Evolutionary conservation across 2,888 invertebrate species (phyloP).

Genomic region (Hoplodrina blanda): DNA sequence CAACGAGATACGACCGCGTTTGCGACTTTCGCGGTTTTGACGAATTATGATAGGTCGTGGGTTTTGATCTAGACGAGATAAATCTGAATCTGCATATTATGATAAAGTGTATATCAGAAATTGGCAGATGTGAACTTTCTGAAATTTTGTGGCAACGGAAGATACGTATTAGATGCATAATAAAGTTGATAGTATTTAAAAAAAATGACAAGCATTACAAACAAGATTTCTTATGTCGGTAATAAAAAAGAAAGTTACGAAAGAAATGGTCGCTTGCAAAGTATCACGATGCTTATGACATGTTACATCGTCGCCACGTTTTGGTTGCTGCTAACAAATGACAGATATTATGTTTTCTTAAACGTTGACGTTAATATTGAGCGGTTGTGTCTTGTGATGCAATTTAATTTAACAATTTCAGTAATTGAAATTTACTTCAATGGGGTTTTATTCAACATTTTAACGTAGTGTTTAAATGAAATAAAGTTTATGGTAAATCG

Average conservation of each 20-base stretch:
- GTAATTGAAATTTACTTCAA: neutral
- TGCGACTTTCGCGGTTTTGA: conserved; percentile 60
- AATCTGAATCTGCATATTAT: neutral
- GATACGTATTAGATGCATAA: neutral
- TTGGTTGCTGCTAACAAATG: conserved; percentile 7
- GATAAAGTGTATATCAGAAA: neutral
- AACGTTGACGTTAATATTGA: conserved; percentile 7
- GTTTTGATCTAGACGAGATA: conserved; percentile 19
- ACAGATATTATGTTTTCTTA: conserved; percentile 25
- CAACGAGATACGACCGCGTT: conserved; percentile 55
- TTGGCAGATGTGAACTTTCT: neutral
- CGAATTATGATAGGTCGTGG: conserved; percentile 49
- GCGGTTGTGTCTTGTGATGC: neutral
- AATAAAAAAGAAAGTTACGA: conserved; percentile 55
- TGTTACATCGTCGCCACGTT: conserved; percentile 34
- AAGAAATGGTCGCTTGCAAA: conserved; percentile 30
- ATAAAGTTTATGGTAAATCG: too few species aligned
- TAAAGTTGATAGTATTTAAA: conserved; percentile 21
- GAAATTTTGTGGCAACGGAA: neutral
- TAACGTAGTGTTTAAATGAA: neutral
- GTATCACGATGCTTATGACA: conserved; percentile 29
- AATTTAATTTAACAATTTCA: neutral
- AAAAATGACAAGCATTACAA: conserved; percentile 33
- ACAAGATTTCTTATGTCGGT: conserved; percentile 36
- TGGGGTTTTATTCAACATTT: neutral